Percentiles rank a stretch among this genome's conserved stretches.
Evolutionary conservation across 53 echinoderm and acorn worm genomes (phyloP).

Genomic region (Astropecten irregularis): DNA sequence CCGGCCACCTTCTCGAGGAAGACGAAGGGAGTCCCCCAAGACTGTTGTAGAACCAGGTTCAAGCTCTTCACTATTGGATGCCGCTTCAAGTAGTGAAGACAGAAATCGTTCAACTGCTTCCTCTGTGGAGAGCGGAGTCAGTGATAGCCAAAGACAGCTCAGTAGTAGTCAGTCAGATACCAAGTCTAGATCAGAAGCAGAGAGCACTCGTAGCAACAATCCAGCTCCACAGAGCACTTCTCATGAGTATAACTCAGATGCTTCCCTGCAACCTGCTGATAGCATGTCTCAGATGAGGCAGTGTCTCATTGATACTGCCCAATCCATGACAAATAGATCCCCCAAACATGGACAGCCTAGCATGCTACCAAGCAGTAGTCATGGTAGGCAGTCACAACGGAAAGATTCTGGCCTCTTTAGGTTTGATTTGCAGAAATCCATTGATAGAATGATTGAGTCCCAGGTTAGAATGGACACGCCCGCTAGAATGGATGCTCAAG

Average conservation of each 20-base stretch:
- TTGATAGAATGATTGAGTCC: conserved; percentile 88
- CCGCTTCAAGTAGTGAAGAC: conserved; percentile 53
- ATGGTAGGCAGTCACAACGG: conserved; percentile 34
- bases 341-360: conserved; percentile 64
- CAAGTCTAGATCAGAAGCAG: conserved; percentile 50
- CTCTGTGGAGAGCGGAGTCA: conserved; percentile 38
- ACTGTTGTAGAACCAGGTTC: conserved; percentile 63
- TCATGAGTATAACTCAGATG: conserved; percentile 24
- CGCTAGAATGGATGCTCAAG: conserved; percentile 14
- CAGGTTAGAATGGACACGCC: conserved; percentile 75
- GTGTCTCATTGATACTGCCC: conserved; percentile 40
- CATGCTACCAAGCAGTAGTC: conserved; percentile 51
- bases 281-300: conserved; percentile 51
- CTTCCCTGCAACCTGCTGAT: conserved; percentile 44
- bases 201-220: conserved; percentile 49
- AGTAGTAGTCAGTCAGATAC: conserved; percentile 42
- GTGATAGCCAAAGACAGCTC: conserved; percentile 45
- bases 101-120: conserved; percentile 14
- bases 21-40: conserved; percentile 71
- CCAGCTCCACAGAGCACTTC: conserved; percentile 54
- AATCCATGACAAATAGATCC: conserved; percentile 54
- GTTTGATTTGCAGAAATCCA: conserved; percentile 84
- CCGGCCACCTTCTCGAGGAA: conserved; percentile 46
- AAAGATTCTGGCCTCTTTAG: conserved; percentile 55
- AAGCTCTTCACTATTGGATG: conserved; percentile 62